Evolutionary conservation across 2,888 invertebrate genomes (phyloP), one percentile per base, ranked within the genome.

Genomic region (Tyria jacobaeae): DNA sequence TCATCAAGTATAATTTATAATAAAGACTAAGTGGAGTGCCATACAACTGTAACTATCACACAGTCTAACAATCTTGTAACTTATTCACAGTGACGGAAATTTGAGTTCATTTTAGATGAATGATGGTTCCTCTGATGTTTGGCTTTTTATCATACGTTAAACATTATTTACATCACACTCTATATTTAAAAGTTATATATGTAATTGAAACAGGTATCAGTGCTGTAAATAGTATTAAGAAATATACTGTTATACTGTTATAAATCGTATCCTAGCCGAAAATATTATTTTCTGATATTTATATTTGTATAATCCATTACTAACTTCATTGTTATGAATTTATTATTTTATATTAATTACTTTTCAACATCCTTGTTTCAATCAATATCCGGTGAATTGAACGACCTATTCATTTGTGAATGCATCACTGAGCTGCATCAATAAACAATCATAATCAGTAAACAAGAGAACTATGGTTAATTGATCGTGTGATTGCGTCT

Each of bases 401-500:
- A 25, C 6, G 39, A 53, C 27, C 53, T 25, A 37, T 53, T 53
- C 27, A 39, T 25, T 53, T 9, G 34, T 21, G 14, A 1, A 49
- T 49, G 21, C 21, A 51, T 31, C 21, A 9, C 21, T 37, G 35
- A 39, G 37, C n/a, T 9, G 34, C 25, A 9, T 31, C 41, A 21
- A 6, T 39, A 31, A 57, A 34, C 21, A 48, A 31, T 15, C n/a
- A 21, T 31, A 37, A 39, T 61, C 41, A 55, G 39, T 66, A 54
- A 62, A 65, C 57, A 60, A 58, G 39, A 54, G 53, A 24, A 50
- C 53, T 39, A 49, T 51, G 50, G 62, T 68, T 75, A 70, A 75
- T 66, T 64, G 64, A 10, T 63, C 61, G 44, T 68, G 66, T 73
- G 70, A 73, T 66, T 66, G 64, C 52, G 50, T 35, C 66, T 64